Evolutionary conservation across 2,797 vertebrate species (phyloP).

Genomic region (Pangasius djambal): DNA sequence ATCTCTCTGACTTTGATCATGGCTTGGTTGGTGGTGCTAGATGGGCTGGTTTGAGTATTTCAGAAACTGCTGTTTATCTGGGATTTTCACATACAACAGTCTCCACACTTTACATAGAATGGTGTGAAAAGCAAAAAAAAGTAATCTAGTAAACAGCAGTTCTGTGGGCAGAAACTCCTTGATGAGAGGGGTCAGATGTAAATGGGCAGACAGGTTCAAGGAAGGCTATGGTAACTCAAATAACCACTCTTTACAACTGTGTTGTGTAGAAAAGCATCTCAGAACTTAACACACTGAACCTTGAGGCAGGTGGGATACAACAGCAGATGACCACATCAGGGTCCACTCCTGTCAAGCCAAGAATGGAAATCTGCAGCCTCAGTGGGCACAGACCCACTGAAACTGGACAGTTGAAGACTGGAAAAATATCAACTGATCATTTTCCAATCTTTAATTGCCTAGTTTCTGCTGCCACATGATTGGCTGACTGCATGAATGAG

Average conservation of each 20-base stretch:
- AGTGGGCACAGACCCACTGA: neutral
- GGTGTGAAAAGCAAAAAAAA: neutral
- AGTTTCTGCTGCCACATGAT: neutral
- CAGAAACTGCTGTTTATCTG: neutral
- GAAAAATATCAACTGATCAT: neutral
- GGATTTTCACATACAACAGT: constrained; percentile 1
- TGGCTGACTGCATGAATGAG: neutral
- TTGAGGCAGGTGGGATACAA: neutral
- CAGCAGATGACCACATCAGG: too few species aligned
- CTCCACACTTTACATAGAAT: neutral
- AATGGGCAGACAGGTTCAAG: neutral
- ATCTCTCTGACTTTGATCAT: neutral
- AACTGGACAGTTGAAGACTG: neutral
- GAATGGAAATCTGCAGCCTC: neutral
- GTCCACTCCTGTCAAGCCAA: neutral
- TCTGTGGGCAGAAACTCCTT: neutral
- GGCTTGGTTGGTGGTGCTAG: neutral
- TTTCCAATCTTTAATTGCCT: neutral
- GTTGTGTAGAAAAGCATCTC: neutral
- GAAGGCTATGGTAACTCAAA: neutral
- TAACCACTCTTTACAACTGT: neutral
- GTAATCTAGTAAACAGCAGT: neutral
- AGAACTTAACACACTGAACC: neutral
- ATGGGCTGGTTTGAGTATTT: neutral
- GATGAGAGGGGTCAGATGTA: neutral